Evolutionary conservation across 2,797 vertebrate genomes (phyloP), one percentile per base, ranked within the genome.

Genomic region (Ambastaia sidthimunki): DNA sequence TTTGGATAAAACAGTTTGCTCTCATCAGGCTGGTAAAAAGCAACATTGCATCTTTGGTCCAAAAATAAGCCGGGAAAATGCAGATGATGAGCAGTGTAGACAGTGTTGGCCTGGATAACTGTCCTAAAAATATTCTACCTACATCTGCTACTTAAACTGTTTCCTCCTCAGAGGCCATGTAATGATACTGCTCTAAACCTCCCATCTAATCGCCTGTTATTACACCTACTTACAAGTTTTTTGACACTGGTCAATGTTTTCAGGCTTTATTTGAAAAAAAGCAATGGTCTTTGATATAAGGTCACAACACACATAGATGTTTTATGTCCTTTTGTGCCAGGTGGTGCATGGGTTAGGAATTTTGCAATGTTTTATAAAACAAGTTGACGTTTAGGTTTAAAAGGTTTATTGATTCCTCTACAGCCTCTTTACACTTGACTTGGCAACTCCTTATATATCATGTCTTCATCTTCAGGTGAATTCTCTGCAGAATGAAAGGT

Each of bases 21-120:
- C 44, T 59, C 9, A 4, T 34, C 37, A 66, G 73, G 60, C 44
- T 7, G 11, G 34, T 11, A n/a, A 48, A 4, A 0, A 1, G 84
- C 85, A 78, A 80, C 76, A 16, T 66, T 74, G 84, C 82, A 88
- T 88, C 84, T 60, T 78, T 78, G 57, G 80, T 66, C 84, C 81
- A 31, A 80, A 91, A 92, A 92, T 92, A 90, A 84, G 85, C 34
- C 65, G 15, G 52, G 37, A 69, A 67, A 63, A 62, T 80, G 85
- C 85, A 83, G 83, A 84, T 74, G 82, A 90, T 85, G 80, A 87
- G 91, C 87, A 48, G 86, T 76, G 74, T 73, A n/a, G 25, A 83
- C 84, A 81, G 83, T 0, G 50, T 73, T 89, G 92, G 60, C 93
- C 93, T 92, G 89, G 90, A 91, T 93, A 90, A 85, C 63, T 87